A percentile compares a stretch with the other conserved stretches of the same genome.
Conservation (phyloP, 2,797 vertebrate species). For the Gallirallus australis region DNA sequence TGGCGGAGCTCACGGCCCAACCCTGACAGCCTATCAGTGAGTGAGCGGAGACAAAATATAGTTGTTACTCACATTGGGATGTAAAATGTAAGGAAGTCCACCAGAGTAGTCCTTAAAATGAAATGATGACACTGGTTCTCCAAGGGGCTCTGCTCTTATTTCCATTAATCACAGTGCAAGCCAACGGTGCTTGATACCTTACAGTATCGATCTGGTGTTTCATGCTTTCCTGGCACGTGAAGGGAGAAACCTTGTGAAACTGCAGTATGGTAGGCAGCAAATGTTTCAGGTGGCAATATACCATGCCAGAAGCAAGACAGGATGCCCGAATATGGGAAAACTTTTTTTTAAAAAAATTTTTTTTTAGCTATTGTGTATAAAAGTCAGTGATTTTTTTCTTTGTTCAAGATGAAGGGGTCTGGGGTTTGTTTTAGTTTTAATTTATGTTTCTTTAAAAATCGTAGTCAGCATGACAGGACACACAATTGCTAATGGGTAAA, state of each 20-base stretch:
- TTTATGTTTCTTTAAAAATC: neutral
- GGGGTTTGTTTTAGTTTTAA: neutral
- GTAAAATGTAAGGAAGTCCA: neutral
- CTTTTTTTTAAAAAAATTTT: neutral
- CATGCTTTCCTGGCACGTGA: rapidly evolving
- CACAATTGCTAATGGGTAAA: neutral
- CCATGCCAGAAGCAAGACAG: neutral
- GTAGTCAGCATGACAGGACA: neutral
- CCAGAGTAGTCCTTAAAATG: neutral
- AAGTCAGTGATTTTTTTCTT: neutral
- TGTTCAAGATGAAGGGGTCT: neutral
- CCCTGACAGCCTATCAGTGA: neutral
- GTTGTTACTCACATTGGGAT: rapidly evolving
- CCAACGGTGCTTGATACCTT: rapidly evolving
- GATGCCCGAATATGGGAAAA: neutral
- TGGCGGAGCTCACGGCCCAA: neutral
- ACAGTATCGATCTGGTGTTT: rapidly evolving
- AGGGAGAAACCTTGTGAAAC: neutral
- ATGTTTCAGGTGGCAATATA: neutral
- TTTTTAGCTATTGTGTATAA: neutral
- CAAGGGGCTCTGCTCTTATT: neutral
- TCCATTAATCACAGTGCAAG: neutral
- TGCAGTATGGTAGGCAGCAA: neutral
- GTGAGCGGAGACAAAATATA: neutral
- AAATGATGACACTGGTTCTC: neutral